Base-by-base conservation (phyloP, 2,113 vertebrate species). In the Oreochromis spilurus region DNA sequence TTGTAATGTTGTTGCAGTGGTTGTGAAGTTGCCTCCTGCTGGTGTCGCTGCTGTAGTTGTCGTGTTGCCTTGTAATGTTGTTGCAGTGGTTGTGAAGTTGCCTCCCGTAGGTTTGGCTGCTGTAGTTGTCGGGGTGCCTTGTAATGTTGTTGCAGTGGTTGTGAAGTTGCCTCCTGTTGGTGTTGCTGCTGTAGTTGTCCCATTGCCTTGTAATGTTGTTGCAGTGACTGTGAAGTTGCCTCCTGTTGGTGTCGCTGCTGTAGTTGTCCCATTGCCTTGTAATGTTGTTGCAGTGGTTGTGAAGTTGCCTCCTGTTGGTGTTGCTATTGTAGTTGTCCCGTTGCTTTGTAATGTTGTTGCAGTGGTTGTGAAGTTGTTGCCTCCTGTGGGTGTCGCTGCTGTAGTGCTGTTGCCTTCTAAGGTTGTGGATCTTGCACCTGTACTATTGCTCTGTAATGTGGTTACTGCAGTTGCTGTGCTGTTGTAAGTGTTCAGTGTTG, bases 171-270 rank as follows among this genome's bases (percentile, higher is more conserved):
- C 38, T 8, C 17, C 21, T 26, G 14, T 4, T 4, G 38, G 2
- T 65, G 77, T 26, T 40, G n/a, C 11, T 7, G 9, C 24, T 50
- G 6, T 50, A 19, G 48, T 50, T 17, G 48, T 17, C 1, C 2
- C 2, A 4, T 8, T 19, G 16, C 48, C 2, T 50, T 4, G 4
- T 52, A 4, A 9, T 52, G 17, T 5, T 9, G 50, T 6, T 55
- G 52, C 14, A 16, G 65, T 60, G 31, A 55, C 4, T 9, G 70
- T 54, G 3, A 48, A 19, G 38, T 7, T 13, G 84, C 3, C 31
- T 62, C 9, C 17, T 2, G 2, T 6, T 0, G 82, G 17, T 57
- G 3, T 4, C 0, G 3, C 21, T 19, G 52, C 16, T 12, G n/a
- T 60, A n/a, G 29, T 48, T n/a, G 57, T 62, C 26, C 4, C 3